These are phyloP conservation scores for Microplitis mediator DNA, from an alignment of 1,140 invertebrate species.

Conservation along the genomic window DNA sequence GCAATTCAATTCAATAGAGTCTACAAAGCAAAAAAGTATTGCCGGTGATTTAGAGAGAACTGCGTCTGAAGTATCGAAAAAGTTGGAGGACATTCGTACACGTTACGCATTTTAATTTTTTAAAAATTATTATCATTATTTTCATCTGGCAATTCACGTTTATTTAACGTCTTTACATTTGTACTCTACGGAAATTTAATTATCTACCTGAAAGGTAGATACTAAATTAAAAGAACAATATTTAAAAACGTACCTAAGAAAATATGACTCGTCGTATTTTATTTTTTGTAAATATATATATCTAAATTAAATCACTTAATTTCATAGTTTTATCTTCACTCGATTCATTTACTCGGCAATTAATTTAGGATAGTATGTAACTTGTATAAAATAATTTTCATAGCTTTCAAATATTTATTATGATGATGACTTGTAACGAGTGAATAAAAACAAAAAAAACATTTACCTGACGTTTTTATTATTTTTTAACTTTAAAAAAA, in stretches of 20 bases:
- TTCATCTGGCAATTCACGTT: background rate
- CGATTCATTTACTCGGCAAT: background rate
- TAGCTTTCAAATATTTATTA: conserved; percentile 22
- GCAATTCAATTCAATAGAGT: conserved; percentile 96
- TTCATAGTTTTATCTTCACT: background rate
- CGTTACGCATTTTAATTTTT: conserved; percentile 89
- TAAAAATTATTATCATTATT: conserved; percentile 12
- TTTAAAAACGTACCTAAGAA: background rate
- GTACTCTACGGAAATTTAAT: too few species aligned
- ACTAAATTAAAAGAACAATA: background rate
- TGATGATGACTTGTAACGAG: conserved; percentile 19
- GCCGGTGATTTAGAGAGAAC: conserved; percentile 92
- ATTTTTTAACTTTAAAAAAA: background rate
- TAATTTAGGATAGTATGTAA: background rate
- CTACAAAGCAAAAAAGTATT: conserved; percentile 92
- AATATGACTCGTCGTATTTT: too few species aligned
- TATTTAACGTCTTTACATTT: conserved; percentile 1
- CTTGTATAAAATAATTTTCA: conserved; percentile 16
- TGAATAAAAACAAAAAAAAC: conserved; percentile 12
- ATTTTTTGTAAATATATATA: too few species aligned
- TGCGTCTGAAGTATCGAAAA: conserved; percentile 95
- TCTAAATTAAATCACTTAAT: too few species aligned
- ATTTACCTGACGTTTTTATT: background rate
- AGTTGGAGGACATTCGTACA: conserved; percentile 92
- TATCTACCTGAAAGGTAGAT: too few species aligned